Evolutionary conservation across 2,888 invertebrate genomes (phyloP).

Genomic region (Falcaria lacertinaria): DNA sequence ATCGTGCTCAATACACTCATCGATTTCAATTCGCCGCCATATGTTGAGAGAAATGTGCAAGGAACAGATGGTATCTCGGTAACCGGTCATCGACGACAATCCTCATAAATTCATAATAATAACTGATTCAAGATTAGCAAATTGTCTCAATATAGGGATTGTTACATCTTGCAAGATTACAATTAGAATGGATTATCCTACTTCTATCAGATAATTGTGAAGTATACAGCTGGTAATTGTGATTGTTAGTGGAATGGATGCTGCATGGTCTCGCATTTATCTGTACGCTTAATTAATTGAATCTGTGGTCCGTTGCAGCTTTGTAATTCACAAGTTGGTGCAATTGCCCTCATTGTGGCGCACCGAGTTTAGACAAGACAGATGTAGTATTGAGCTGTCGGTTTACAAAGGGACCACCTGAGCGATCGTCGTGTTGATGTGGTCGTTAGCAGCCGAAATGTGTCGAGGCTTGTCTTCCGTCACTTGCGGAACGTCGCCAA

Average conservation of each 20-base stretch:
- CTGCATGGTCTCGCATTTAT: not conserved
- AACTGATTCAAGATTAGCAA: not conserved
- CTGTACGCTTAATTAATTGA: not conserved
- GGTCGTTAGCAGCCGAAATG: conserved; percentile 29
- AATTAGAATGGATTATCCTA: not conserved
- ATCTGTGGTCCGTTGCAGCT: conserved; percentile 9
- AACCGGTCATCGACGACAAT: not conserved
- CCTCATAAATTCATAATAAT: not conserved
- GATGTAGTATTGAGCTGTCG: conserved; percentile 58
- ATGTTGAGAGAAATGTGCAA: not conserved
- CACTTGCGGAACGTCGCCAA: conserved; percentile 12
- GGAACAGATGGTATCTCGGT: not conserved
- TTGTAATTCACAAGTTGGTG: conserved; percentile 17
- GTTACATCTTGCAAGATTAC: not conserved
- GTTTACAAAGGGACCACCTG: conserved; percentile 44
- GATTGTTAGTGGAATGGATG: not conserved
- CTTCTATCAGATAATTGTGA: not conserved
- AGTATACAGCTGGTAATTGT: no score
- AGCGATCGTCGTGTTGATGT: conserved; percentile 38
- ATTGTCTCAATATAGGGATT: not conserved
- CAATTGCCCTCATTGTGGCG: conserved; percentile 36
- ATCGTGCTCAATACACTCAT: not conserved
- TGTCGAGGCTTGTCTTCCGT: conserved; percentile 11
- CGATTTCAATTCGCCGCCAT: not conserved
- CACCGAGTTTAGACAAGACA: conserved; percentile 39